Evolutionary conservation across 1,140 invertebrate species (phyloP).

Genomic region (Bombus haemorrhoidalis): DNA sequence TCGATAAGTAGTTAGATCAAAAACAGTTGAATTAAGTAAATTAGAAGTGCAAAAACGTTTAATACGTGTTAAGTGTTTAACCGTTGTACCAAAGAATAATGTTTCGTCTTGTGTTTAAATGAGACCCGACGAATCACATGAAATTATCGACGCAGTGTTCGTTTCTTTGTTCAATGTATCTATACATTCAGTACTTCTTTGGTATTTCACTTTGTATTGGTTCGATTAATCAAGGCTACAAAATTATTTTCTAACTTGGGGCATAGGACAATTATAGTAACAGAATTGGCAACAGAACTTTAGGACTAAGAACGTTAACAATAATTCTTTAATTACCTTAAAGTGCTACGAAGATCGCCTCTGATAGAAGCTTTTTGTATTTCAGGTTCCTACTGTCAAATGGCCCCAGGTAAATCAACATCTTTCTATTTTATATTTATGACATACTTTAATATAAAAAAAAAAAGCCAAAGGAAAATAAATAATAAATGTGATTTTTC

Average conservation of each 20-base stretch:
- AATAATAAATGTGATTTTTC: background rate
- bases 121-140: background rate
- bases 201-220: background rate
- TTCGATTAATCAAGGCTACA: background rate
- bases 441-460: background rate
- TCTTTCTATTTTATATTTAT: background rate
- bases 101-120: background rate
- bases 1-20: background rate
- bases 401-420: conserved; percentile 77
- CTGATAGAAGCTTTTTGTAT: conserved; percentile 52
- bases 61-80: background rate
- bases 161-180: background rate
- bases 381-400: conserved; percentile 79
- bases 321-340: background rate
- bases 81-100: too few relatives aligned
- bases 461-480: conserved; percentile 10
- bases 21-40: background rate
- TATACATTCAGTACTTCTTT: background rate
- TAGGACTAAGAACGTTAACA: background rate
- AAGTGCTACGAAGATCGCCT: background rate
- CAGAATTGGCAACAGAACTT: background rate
- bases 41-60: background rate
- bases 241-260: background rate
- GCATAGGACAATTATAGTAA: too few relatives aligned
- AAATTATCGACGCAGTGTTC: background rate